These are phyloP conservation scores for Timandra comae DNA, from an alignment of 2,888 invertebrate genomes.

Conservation along the genomic window DNA sequence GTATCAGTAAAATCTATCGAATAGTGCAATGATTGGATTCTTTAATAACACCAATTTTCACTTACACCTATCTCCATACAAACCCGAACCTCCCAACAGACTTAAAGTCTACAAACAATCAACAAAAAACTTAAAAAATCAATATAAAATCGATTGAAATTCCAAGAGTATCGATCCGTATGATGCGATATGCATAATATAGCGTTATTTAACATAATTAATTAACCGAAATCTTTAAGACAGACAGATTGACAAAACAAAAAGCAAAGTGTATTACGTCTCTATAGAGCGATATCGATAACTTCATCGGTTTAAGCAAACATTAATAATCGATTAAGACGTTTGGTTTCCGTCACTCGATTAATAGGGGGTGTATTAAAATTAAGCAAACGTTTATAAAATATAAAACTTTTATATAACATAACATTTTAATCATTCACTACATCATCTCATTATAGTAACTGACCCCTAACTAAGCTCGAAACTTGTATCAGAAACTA, in stretches of 20 bases:
- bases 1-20: too few species aligned
- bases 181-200: constrained; percentile 71
- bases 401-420: too few species aligned
- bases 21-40: too few species aligned
- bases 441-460: too few species aligned
- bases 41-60: too few species aligned
- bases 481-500: too few species aligned
- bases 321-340: constrained; percentile 65
- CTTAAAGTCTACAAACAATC: not conserved
- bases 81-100: not conserved
- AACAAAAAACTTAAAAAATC: constrained; percentile 19
- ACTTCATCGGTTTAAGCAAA: constrained; percentile 60
- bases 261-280: constrained; percentile 53
- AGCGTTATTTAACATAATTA: constrained; percentile 71
- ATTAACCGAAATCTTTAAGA: constrained; percentile 46
- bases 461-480: too few species aligned
- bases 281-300: constrained; percentile 60
- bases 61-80: too few species aligned
- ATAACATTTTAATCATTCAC: too few species aligned
- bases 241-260: constrained; percentile 67
- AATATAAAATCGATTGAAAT: constrained; percentile 25
- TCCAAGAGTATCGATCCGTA: constrained; percentile 44
- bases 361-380: constrained; percentile 34
- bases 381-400: not conserved
- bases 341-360: constrained; percentile 56